phyloP scores from a whole-genome alignment of 2,797 vertebrate genomes.

The Thalassophryne amazonica region DNA sequence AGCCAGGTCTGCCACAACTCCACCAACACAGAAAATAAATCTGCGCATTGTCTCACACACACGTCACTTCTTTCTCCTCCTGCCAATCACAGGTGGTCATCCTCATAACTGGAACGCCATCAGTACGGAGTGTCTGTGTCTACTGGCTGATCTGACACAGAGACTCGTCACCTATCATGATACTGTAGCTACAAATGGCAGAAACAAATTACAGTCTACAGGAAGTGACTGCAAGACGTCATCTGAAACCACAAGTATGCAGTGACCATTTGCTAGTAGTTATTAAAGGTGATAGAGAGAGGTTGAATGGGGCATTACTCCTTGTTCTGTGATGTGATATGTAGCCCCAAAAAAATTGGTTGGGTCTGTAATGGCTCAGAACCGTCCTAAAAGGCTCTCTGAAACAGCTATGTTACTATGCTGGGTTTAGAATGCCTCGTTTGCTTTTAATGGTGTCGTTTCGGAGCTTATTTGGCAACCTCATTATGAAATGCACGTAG shows the following conservation, averaged over 20 bases:
- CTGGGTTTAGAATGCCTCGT: too few species aligned
- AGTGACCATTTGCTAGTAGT: too few species aligned
- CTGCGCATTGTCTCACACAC: background rate
- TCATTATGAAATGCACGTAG: too few species aligned
- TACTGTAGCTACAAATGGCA: constrained; percentile 88
- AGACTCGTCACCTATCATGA: constrained; percentile 88
- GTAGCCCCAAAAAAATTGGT: too few species aligned
- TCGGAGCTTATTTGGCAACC: too few species aligned
- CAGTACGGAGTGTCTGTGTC: constrained; percentile 87
- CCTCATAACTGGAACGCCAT: constrained; percentile 94
- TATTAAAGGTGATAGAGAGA: background rate
- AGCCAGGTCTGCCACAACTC: constrained; percentile 83
- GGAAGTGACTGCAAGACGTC: constrained; percentile 74
- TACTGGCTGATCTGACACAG: constrained; percentile 88
- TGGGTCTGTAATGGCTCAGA: too few species aligned
- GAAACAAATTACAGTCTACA: constrained; percentile 77
- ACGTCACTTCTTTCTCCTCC: background rate
- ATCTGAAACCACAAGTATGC: constrained; percentile 72
- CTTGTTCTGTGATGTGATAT: too few species aligned
- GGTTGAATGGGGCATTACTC: too few species aligned
- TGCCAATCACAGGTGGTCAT: constrained; percentile 84
- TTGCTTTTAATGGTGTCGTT: too few species aligned
- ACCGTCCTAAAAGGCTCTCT: too few species aligned
- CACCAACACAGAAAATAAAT: background rate
- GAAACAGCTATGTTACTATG: too few species aligned